phyloP scores from a whole-genome alignment of 1,140 invertebrate genomes.

The Scaptomyza pallida region DNA sequence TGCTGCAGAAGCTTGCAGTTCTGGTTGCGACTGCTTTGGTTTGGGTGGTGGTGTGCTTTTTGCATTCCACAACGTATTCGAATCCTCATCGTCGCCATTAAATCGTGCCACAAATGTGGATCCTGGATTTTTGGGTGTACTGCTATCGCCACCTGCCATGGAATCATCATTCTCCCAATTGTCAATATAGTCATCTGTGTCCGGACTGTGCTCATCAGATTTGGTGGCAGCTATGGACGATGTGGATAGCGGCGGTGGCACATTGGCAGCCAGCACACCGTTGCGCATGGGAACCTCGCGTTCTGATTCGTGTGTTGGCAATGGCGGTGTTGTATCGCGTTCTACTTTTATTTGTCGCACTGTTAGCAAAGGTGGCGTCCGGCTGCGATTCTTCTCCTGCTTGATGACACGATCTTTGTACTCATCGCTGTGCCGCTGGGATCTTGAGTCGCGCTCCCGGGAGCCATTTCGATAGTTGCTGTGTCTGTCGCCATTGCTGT shows the following conservation, averaged over 20 bases:
- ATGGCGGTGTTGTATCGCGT: slow-evolving; percentile 48
- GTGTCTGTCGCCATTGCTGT: slow-evolving; percentile 27
- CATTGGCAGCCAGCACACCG: slow-evolving; percentile 46
- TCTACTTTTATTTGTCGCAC: slow-evolving; percentile 51
- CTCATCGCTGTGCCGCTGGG: slow-evolving; percentile 7
- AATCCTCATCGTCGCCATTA: slow-evolving; percentile 63
- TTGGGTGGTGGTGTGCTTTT: slow-evolving; percentile 70
- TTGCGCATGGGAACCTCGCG: slow-evolving; percentile 43
- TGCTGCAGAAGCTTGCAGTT: neutral
- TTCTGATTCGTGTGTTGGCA: neutral
- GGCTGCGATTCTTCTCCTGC: slow-evolving; percentile 50
- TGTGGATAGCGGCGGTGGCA: slow-evolving; percentile 17
- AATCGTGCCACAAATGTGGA: neutral
- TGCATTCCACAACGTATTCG: slow-evolving; percentile 68
- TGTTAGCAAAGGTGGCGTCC: slow-evolving; percentile 42
- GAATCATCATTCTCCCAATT: slow-evolving; percentile 83
- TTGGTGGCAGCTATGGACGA: neutral
- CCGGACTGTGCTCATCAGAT: slow-evolving; percentile 64
- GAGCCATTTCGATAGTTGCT: slow-evolving; percentile 3
- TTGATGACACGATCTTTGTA: slow-evolving; percentile 48
- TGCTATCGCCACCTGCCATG: slow-evolving; percentile 43
- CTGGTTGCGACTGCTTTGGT: slow-evolving; percentile 16
- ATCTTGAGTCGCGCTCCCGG: neutral
- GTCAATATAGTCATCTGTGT: slow-evolving; percentile 81
- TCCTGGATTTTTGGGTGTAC: slow-evolving; percentile 45